Conservation (phyloP, 2,888 invertebrate species). For the Drosophila infuscata region DNA sequence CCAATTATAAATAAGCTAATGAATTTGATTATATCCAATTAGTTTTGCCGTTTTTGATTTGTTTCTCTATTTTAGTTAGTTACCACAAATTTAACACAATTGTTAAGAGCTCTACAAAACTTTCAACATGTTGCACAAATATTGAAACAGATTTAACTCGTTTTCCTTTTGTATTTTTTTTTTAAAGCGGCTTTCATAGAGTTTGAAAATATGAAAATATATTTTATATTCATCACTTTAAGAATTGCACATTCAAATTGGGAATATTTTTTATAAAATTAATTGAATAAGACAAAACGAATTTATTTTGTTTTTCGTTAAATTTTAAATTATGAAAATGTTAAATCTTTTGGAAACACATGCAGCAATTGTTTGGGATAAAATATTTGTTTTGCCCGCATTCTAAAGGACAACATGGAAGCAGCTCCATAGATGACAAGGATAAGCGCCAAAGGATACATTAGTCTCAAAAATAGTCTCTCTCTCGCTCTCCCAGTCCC, state of each 20-base stretch:
- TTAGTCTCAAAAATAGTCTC: conserved; percentile 23
- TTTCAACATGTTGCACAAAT: neutral
- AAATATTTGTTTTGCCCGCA: conserved; percentile 6
- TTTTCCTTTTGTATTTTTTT: neutral
- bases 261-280: neutral
- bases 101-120: neutral
- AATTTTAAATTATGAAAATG: neutral
- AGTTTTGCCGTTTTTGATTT: neutral
- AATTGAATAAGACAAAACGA: neutral
- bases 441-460: conserved; percentile 30
- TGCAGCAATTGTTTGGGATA: conserved; percentile 1
- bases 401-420: conserved; percentile 10
- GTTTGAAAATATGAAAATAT: neutral
- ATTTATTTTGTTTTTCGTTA: conserved; percentile 14
- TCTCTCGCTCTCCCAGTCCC: neutral
- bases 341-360: neutral
- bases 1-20: neutral
- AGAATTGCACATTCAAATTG: too few relatives aligned
- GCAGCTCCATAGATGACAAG: conserved; percentile 12
- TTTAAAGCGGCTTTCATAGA: neutral
- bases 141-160: neutral
- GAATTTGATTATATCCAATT: neutral
- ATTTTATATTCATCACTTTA: too few relatives aligned
- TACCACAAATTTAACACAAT: neutral
- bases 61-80: neutral